These are phyloP conservation scores for Heteromormyrus szaboi DNA, from an alignment of 2,797 vertebrate species.

Conservation along the genomic window DNA sequence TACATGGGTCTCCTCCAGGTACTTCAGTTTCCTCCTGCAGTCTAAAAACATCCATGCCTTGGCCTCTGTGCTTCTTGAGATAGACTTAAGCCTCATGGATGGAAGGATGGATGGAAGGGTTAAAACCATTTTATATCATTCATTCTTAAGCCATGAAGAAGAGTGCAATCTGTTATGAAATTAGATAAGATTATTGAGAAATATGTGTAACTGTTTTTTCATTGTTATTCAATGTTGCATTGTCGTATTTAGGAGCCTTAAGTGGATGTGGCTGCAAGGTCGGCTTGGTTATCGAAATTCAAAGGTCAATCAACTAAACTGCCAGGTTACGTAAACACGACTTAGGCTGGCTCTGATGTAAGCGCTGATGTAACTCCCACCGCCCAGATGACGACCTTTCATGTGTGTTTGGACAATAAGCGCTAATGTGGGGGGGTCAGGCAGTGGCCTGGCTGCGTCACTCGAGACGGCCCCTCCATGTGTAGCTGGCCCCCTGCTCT, in stretches of 20 bases:
- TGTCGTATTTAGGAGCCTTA: neutral
- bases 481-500: neutral
- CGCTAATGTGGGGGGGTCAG: neutral
- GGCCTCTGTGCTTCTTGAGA: neutral
- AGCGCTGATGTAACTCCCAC: neutral
- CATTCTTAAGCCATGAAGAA: neutral
- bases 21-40: neutral
- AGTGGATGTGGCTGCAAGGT: neutral
- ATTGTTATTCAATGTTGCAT: neutral
- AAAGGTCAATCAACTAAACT: neutral
- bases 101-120: neutral
- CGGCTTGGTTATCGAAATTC: neutral
- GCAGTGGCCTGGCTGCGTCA: neutral
- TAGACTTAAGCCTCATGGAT: neutral
- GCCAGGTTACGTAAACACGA: neutral
- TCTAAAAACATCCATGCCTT: neutral
- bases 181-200: neutral
- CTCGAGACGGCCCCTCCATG: neutral
- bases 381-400: neutral
- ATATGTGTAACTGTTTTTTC: neutral
- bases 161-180: neutral
- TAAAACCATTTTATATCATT: neutral
- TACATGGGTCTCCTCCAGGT: neutral
- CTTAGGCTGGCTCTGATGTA: neutral
- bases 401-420: neutral